These are phyloP conservation scores for Brachionus plicatilis DNA, from an alignment of 1,140 invertebrate genomes.

Conservation along the genomic window DNA sequence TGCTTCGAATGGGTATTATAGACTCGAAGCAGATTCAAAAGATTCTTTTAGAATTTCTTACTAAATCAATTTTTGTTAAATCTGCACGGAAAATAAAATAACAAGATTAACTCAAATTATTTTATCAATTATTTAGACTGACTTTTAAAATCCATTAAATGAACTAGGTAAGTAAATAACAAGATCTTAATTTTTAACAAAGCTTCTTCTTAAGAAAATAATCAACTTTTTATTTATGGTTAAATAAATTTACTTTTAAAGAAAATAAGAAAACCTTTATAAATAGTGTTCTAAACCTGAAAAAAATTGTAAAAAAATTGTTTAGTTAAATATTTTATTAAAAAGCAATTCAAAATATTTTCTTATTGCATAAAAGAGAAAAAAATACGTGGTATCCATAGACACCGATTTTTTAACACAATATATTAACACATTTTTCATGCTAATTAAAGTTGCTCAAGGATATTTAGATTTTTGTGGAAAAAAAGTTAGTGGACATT, in stretches of 20 bases:
- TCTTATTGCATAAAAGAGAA: slow-evolving; percentile 15
- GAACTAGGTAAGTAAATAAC: neutral
- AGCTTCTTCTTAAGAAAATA: neutral
- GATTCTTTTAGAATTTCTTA: neutral
- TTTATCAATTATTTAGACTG: neutral
- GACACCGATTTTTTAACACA: neutral
- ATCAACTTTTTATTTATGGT: neutral
- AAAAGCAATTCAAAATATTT: slow-evolving; percentile 5
- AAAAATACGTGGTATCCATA: slow-evolving; percentile 9
- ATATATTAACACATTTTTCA: neutral
- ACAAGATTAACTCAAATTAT: too few species aligned
- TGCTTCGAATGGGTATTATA: neutral
- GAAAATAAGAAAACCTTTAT: neutral
- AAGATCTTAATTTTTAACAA: neutral
- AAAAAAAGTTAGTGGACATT: neutral
- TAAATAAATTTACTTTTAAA: neutral
- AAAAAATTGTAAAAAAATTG: neutral
- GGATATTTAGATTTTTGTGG: neutral
- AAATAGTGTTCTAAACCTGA: neutral
- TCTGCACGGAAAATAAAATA: too few species aligned
- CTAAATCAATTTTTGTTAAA: too few species aligned
- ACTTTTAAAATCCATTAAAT: neutral
- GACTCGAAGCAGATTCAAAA: neutral
- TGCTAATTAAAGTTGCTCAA: neutral
- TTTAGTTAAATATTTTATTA: neutral